Percentiles rank a stretch among this genome's conserved stretches.
These are phyloP conservation scores for Amiota minor DNA, from an alignment of 2,888 invertebrate species.

Conservation along the genomic window DNA sequence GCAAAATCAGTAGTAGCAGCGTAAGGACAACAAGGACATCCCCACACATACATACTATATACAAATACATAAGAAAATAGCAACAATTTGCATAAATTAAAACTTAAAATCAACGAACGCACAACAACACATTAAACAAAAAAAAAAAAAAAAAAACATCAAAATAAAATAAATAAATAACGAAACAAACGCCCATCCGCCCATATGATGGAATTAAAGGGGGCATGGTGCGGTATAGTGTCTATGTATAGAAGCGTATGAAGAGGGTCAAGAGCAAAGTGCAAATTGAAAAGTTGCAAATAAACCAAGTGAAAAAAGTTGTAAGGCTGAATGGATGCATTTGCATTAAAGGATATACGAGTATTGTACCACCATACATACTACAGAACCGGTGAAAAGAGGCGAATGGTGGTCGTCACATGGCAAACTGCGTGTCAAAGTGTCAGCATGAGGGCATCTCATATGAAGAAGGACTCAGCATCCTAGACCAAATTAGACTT, in stretches of 20 bases:
- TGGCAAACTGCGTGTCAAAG: constrained; percentile 27
- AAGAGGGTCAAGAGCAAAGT: background rate
- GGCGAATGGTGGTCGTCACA: background rate
- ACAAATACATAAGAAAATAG: constrained; percentile 53
- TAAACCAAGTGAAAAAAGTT: constrained; percentile 32
- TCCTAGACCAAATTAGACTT: constrained; percentile 53
- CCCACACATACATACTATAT: too few species aligned
- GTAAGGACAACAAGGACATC: constrained; percentile 41
- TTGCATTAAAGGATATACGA: background rate
- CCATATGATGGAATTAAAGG: background rate
- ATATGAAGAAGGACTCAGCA: constrained; percentile 43
- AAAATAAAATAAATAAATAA: background rate
- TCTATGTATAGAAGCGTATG: background rate
- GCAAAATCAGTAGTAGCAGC: constrained; percentile 21
- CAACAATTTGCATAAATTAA: constrained; percentile 71
- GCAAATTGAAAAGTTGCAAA: constrained; percentile 55
- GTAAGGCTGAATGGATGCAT: background rate
- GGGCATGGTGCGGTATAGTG: background rate
- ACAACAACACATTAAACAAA: background rate
- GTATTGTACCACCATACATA: too few species aligned
- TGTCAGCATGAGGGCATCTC: constrained; percentile 26
- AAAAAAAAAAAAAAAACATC: too few species aligned
- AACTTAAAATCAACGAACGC: constrained; percentile 60
- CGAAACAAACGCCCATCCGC: background rate
- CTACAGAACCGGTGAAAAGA: background rate